Evolutionary conservation across 2,888 invertebrate species (phyloP).

Genomic region (Cheilosia vernalis): DNA sequence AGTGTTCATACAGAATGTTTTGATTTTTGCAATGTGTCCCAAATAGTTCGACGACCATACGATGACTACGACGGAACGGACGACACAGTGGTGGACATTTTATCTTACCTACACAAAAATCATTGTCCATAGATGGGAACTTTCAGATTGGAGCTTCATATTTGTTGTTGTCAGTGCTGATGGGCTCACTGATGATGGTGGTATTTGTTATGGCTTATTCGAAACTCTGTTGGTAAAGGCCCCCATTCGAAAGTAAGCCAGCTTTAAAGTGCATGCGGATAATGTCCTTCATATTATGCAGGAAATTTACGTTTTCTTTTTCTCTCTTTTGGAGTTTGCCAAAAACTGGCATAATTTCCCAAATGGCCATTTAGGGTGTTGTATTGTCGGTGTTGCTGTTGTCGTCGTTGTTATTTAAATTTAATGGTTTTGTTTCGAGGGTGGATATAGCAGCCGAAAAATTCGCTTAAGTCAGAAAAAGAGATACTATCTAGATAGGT

Average conservation of each 20-base stretch:
- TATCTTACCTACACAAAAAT: constrained; percentile 14
- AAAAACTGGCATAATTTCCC: constrained; percentile 63
- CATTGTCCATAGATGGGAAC: constrained; percentile 37
- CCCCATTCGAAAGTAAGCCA: constrained; percentile 12
- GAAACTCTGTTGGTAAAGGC: constrained; percentile 1
- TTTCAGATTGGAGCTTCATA: constrained; percentile 43
- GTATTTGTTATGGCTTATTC: neutral
- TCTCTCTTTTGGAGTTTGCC: constrained; percentile 26
- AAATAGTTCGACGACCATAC: constrained; percentile 35
- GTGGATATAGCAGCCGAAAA: neutral
- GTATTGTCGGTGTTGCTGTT: constrained; percentile 20
- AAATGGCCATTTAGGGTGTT: constrained; percentile 40
- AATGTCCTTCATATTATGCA: constrained; percentile 56
- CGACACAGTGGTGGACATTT: constrained; percentile 31
- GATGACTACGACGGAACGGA: neutral
- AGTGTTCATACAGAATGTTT: constrained; percentile 57
- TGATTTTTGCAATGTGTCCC: constrained; percentile 63
- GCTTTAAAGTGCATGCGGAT: constrained; percentile 48
- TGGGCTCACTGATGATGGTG: neutral
- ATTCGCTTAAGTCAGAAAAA: neutral
- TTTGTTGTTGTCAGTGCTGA: constrained; percentile 10
- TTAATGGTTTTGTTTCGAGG: constrained; percentile 22
- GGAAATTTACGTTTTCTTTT: constrained; percentile 6
- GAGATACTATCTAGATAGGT: constrained; percentile 4
- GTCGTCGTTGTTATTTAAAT: constrained; percentile 41